Evolutionary conservation across 1,140 invertebrate species (phyloP), one percentile per base, ranked within the genome.

Genomic region (Drosophila parabipectinata): DNA sequence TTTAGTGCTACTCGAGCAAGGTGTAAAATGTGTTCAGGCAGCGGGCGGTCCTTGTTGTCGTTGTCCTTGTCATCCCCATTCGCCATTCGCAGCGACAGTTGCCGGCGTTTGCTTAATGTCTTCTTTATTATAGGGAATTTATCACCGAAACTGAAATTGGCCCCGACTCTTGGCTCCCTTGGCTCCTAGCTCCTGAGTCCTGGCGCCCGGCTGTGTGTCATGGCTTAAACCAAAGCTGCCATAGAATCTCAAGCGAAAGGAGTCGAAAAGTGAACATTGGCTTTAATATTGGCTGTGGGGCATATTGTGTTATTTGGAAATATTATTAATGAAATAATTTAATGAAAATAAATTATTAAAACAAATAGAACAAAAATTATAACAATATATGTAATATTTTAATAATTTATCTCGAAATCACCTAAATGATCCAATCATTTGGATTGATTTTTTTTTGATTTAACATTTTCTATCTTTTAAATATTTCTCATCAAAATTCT

Each of bases 111-210:
- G 82, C 83, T 83, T 87, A 87, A 87, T 88, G 83, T 83, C 83
- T 87, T 87, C 82, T 87, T 87, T 87, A 88, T 87, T 88, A 88
- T 88, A 83, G 57, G 75, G 72, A 88, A 88, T 87, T 88, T 85
- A 85, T 85, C 82, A 85, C 82, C 82, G 78, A 87, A 85, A 82
- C 78, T 78, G 82, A 78, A 87, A 87, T 85, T 87, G 77, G 77
- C 69, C 78, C 73, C 48, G 59, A 64, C 63, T 52, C 47, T 60
- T 32, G 69, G 52, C 54, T 59, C 34, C 14, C 15, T 14, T 44
- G 41, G 41, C n/a, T 44, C 10, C 41, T 37, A 37, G 34, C 5
- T 44, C 41, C 41, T 18, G 41, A 3, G n/a, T 44, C 8, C 41
- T 41, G n/a, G 21, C 39, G 14, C 37, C 55, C 60, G 34, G 56